Percentiles rank a stretch among this genome's conserved stretches.
Evolutionary conservation across 2,113 vertebrate genomes (phyloP).

Genomic region (Hirundichthys speculiger): DNA sequence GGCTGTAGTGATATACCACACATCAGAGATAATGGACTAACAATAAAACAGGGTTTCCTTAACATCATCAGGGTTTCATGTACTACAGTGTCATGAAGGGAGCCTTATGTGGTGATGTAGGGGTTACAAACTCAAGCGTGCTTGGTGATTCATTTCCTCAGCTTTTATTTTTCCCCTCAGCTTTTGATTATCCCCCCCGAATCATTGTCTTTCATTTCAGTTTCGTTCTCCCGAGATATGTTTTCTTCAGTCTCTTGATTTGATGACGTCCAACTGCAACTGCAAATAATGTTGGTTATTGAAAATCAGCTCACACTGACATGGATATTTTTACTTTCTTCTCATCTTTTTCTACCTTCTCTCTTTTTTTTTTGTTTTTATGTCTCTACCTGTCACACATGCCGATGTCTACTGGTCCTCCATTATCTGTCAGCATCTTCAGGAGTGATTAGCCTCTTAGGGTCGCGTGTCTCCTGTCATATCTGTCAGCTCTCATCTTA

Average conservation of each 20-base stretch:
- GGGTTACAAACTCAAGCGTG: slow-evolving; percentile 5
- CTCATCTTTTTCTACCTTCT: slow-evolving; percentile 9
- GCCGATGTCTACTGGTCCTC: slow-evolving; percentile 32
- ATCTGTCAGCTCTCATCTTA: slow-evolving; percentile 51
- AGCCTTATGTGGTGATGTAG: slow-evolving; percentile 9
- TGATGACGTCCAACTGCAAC: slow-evolving; percentile 5
- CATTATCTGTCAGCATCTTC: slow-evolving; percentile 13
- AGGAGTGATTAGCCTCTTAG: slow-evolving; percentile 32
- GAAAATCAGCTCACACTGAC: slow-evolving; percentile 2
- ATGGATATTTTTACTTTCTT: neutral
- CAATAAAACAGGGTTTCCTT: slow-evolving; percentile 16
- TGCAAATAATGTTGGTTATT: slow-evolving; percentile 11
- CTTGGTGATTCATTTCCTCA: slow-evolving; percentile 15
- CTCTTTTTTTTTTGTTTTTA: slow-evolving; percentile 1
- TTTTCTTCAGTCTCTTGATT: slow-evolving; percentile 18
- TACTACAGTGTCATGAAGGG: neutral
- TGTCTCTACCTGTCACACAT: neutral
- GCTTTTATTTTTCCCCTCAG: slow-evolving; percentile 12
- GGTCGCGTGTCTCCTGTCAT: slow-evolving; percentile 41
- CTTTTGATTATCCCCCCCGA: slow-evolving; percentile 17
- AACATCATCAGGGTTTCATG: slow-evolving; percentile 8
- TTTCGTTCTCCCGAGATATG: slow-evolving; percentile 8
- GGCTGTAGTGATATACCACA: neutral
- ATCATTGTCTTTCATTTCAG: slow-evolving; percentile 19
- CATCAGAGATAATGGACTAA: neutral